These are phyloP conservation scores for Cottoperca gobio DNA, from an alignment of 2,797 vertebrate species.

Conservation along the genomic window DNA sequence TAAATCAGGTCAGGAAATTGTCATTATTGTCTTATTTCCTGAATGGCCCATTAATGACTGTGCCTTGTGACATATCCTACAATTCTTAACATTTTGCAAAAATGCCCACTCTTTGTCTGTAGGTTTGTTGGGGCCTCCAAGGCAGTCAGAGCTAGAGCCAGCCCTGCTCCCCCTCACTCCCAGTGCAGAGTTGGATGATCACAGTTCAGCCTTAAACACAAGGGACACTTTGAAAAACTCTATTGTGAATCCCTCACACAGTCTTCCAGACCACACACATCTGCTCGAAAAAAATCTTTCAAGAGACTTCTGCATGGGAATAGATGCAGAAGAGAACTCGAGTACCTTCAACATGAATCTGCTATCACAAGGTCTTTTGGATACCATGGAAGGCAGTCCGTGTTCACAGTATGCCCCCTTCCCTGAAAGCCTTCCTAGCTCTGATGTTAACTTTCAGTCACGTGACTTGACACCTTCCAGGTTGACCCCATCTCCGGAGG, in stretches of 20 bases:
- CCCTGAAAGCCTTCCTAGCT: conserved; percentile 4
- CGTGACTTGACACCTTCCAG: background rate
- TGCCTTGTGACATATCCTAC: background rate
- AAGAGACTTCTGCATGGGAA: conserved; percentile 28
- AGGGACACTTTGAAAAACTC: conserved; percentile 11
- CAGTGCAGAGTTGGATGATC: conserved; percentile 60
- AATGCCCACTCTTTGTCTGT: background rate
- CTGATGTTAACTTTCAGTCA: conserved; percentile 19
- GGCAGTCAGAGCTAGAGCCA: conserved; percentile 54
- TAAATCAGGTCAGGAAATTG: background rate
- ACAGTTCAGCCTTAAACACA: conserved; percentile 13
- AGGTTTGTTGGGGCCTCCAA: conserved; percentile 34
- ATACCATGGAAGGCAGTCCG: conserved; percentile 2
- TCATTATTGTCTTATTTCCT: background rate
- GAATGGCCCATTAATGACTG: background rate
- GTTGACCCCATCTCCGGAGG: conserved; percentile 6
- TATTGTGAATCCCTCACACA: background rate
- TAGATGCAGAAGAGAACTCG: conserved; percentile 15
- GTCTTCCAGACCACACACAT: conserved; percentile 34
- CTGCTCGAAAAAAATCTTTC: conserved; percentile 44
- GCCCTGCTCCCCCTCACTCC: conserved; percentile 78
- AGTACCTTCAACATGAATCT: conserved; percentile 38
- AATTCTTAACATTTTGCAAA: background rate
- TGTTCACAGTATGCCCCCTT: background rate
- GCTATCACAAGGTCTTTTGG: conserved; percentile 22